Evolutionary conservation across 2,888 invertebrate genomes (phyloP).

Genomic region (Microctonus aethiopoides): DNA sequence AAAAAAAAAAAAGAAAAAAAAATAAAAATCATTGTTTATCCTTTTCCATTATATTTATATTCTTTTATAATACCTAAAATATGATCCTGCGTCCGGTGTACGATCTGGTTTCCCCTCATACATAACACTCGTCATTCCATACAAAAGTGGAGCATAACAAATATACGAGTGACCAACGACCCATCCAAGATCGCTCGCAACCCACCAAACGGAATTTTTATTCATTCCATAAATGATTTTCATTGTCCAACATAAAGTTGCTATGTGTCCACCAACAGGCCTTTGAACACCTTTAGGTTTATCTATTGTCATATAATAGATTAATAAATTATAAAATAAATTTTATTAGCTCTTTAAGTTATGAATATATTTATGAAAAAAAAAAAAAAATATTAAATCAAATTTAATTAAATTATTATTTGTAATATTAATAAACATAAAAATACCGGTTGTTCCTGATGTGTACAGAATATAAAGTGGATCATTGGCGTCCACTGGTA

Average conservation of each 20-base stretch:
- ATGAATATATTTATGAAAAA: background rate
- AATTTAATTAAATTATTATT: no score
- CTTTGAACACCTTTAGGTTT: slow-evolving; percentile 85
- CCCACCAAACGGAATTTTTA: slow-evolving; percentile 89
- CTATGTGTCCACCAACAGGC: slow-evolving; percentile 90
- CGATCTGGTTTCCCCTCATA: slow-evolving; percentile 96
- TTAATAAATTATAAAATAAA: no score
- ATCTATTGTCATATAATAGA: no score
- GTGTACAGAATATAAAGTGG: slow-evolving; percentile 94
- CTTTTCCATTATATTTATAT: background rate
- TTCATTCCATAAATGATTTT: slow-evolving; percentile 82
- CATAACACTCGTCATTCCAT: slow-evolving; percentile 84
- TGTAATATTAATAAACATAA: background rate
- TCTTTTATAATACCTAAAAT: slow-evolving; percentile 76
- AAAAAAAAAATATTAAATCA: background rate
- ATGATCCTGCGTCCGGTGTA: slow-evolving; percentile 92
- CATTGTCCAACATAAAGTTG: slow-evolving; percentile 87
- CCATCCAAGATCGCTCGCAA: slow-evolving; percentile 90
- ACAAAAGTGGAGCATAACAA: slow-evolving; percentile 88
- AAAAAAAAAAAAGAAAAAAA: no score
- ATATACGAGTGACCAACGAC: slow-evolving; percentile 96
- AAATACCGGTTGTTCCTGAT: slow-evolving; percentile 84
- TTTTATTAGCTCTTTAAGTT: background rate
- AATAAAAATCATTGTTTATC: background rate
- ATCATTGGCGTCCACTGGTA: slow-evolving; percentile 88